These are phyloP conservation scores for Venustaconcha ellipsiformis DNA, from an alignment of 1,140 invertebrate species.

Conservation along the genomic window DNA sequence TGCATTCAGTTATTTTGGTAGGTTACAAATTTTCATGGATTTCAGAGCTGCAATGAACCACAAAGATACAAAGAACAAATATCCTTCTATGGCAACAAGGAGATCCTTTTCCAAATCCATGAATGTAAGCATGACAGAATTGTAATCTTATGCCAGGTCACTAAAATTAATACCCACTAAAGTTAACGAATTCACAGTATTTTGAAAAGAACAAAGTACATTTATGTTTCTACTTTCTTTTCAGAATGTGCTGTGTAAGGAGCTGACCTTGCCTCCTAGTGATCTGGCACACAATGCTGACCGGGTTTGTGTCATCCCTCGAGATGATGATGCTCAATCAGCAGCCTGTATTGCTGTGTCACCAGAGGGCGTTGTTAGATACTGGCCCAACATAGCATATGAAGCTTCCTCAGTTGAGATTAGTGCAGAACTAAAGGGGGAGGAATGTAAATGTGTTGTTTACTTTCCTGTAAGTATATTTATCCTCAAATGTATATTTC, in stretches of 20 bases:
- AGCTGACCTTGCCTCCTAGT: conserved; percentile 89
- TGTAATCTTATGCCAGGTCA: too few species aligned
- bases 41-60: too few species aligned
- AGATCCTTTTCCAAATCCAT: too few species aligned
- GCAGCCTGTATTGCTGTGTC: conserved; percentile 87
- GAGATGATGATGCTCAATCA: conserved; percentile 77
- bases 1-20: too few species aligned
- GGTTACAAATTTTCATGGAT: too few species aligned
- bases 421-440: conserved; percentile 82
- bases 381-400: conserved; percentile 91
- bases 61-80: too few species aligned
- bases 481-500: not conserved
- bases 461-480: conserved; percentile 49
- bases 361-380: conserved; percentile 90
- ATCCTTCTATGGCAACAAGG: too few species aligned
- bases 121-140: too few species aligned
- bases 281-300: conserved; percentile 93
- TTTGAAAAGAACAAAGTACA: not conserved
- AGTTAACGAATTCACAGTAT: not conserved
- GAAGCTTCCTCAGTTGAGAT: conserved; percentile 88
- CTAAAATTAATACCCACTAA: too few species aligned
- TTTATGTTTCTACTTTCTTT: conserved; percentile 25
- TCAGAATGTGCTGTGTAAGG: conserved; percentile 76
- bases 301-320: conserved; percentile 83
- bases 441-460: conserved; percentile 76